These are phyloP conservation scores for Empidonax traillii DNA, from an alignment of 2,113 vertebrate genomes.

Conservation along the genomic window DNA sequence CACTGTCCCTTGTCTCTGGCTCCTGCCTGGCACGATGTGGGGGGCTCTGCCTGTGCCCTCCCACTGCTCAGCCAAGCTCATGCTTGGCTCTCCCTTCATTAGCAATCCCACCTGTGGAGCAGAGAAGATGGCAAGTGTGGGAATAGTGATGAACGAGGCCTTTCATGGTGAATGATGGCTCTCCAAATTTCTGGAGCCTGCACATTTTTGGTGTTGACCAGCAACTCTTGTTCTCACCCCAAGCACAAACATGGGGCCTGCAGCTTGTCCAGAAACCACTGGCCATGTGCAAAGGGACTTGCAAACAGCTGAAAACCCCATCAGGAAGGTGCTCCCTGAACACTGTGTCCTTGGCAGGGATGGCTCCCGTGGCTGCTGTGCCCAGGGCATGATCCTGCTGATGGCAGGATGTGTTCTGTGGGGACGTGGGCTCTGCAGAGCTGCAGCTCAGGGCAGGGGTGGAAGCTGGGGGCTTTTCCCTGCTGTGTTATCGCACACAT, in stretches of 20 bases:
- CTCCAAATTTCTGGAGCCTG: not conserved
- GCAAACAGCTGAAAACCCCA: accelerated
- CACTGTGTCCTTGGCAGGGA: not conserved
- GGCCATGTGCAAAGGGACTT: accelerated
- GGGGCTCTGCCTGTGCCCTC: not conserved
- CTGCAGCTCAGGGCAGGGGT: accelerated
- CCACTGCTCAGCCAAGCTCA: not conserved
- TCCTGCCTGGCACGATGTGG: not conserved
- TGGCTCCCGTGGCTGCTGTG: not conserved
- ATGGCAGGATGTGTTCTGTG: accelerated
- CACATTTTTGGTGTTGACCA: accelerated
- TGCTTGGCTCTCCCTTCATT: accelerated
- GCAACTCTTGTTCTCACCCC: accelerated
- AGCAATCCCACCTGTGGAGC: not conserved
- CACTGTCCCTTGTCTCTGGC: accelerated
- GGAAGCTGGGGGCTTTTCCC: not conserved
- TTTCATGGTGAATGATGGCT: accelerated
- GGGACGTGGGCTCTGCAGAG: not conserved
- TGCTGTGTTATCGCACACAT: accelerated
- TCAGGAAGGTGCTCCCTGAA: not conserved
- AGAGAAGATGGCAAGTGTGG: not conserved
- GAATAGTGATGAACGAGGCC: not conserved
- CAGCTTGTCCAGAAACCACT: not conserved
- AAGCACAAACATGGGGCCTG: accelerated
- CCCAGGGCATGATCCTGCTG: accelerated